Base-by-base conservation (phyloP, 2,888 invertebrate genomes). In the Agonopterix subpropinquella region DNA sequence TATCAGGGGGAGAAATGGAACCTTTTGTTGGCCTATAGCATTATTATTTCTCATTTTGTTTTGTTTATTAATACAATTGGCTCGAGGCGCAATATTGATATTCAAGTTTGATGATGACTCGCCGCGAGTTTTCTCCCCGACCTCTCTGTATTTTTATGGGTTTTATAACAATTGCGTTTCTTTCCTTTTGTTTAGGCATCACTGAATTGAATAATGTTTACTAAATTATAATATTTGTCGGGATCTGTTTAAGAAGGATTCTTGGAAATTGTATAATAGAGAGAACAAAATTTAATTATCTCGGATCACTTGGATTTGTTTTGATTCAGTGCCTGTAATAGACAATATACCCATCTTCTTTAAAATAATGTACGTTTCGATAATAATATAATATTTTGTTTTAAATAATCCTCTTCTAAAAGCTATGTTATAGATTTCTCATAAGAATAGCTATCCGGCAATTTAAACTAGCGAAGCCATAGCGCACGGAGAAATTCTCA, bases 41-140 rank as follows among this genome's bases (percentile, higher is more conserved):
- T 88, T 88, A 88, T 88, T 88, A 88, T 88, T 86, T 88, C 84
- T 84, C 87, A 87, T 88, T 88, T 88, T 88, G 87, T 88, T 88
- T 88, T 88, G 88, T 88, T 88, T 88, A 88, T 88, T 88, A 88
- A 88, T 88, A 88, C 87, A 87, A 88, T 88, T 88, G 87, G 88
- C 88, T 80, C 69, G 82, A 80, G 88, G 88, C 88, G 84, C 83
- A 86, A 87, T 88, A 88, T 88, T 88, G 88, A 88, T 88, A 88
- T 88, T 88, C 88, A 85, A 85, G 88, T 86, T 83, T 84, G 87
- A 87, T 85, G 87, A 87, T 88, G 81, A 87, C 76, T 85, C 71
- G 82, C 74, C 69, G 68, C 72, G 77, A 74, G 72, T 80, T 78
- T 80, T 76, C 80, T 80, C 76, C 73, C 73, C 67, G 64, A 65